Conservation (phyloP, 2,113 vertebrate species). For the Pseudopodoces humilis region DNA sequence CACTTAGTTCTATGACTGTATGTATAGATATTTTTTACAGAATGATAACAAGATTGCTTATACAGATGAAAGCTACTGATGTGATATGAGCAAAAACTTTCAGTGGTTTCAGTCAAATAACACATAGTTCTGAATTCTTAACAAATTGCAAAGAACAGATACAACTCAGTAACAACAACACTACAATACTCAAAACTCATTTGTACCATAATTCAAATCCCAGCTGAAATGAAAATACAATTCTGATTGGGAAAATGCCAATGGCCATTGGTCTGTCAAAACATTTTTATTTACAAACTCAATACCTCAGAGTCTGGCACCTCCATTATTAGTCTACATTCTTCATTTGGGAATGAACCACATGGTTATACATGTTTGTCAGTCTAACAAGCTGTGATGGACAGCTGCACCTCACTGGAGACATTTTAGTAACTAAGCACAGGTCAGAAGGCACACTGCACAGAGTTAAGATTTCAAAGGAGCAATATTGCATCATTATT, state of each 20-base stretch:
- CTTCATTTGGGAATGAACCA: background rate
- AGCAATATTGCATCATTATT: background rate
- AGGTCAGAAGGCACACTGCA: background rate
- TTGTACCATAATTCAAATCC: background rate
- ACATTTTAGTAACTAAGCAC: background rate
- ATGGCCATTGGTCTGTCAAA: background rate
- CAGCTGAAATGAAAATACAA: background rate
- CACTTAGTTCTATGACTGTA: background rate
- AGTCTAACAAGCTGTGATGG: background rate
- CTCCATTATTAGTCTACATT: background rate
- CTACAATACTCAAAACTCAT: background rate
- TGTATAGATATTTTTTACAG: background rate
- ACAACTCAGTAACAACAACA: background rate
- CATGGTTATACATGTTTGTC: background rate
- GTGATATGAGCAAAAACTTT: background rate
- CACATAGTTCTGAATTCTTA: background rate
- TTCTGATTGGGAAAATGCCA: background rate
- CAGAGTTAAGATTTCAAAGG: background rate
- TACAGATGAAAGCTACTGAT: background rate
- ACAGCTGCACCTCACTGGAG: background rate
- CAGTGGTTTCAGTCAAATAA: background rate
- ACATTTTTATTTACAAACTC: background rate
- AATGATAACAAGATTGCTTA: background rate
- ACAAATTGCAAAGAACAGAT: background rate
- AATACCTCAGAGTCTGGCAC: background rate